Evolutionary conservation across 1,140 invertebrate genomes (phyloP).

Genomic region (Zaprionus gabonicus): DNA sequence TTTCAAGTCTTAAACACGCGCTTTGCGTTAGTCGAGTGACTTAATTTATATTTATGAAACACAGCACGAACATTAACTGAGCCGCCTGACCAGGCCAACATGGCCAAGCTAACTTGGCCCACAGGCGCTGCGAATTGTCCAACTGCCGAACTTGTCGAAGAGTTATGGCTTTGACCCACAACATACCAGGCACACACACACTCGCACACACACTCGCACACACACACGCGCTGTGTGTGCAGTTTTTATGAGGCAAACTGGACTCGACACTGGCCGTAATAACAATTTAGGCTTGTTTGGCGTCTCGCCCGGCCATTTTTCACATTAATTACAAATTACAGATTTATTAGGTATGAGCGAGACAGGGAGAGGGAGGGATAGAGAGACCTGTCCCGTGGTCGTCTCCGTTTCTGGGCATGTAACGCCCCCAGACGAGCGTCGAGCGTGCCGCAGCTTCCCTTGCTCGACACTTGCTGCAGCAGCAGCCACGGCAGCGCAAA

Average conservation of each 20-base stretch:
- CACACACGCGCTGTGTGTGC: slow-evolving; percentile 26
- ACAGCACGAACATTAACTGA: slow-evolving; percentile 54
- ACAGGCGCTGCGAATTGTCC: slow-evolving; percentile 44
- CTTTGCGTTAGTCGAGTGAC: slow-evolving; percentile 74
- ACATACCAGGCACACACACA: slow-evolving; percentile 44
- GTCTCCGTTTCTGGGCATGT: slow-evolving; percentile 22
- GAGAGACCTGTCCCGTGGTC: slow-evolving; percentile 2
- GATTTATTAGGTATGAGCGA: slow-evolving; percentile 79
- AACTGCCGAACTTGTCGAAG: slow-evolving; percentile 77
- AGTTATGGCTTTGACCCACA: slow-evolving; percentile 81
- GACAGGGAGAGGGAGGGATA: slow-evolving; percentile 14
- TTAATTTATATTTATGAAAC: slow-evolving; percentile 82
- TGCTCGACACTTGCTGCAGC: slow-evolving; percentile 24
- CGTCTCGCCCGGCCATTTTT: slow-evolving; percentile 75
- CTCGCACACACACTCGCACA: slow-evolving; percentile 22
- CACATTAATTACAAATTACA: slow-evolving; percentile 84
- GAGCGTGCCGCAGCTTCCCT: slow-evolving; percentile 4
- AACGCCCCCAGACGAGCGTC: slow-evolving; percentile 29
- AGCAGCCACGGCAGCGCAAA: slow-evolving; percentile 34
- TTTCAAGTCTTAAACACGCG: slow-evolving; percentile 42
- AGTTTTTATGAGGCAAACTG: slow-evolving; percentile 49
- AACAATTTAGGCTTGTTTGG: slow-evolving; percentile 83
- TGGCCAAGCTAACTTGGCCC: slow-evolving; percentile 25
- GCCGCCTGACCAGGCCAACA: slow-evolving; percentile 33
- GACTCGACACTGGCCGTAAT: slow-evolving; percentile 66